Conservation (phyloP, 2,888 invertebrate species). For the Neocrepidodera transversa region DNA sequence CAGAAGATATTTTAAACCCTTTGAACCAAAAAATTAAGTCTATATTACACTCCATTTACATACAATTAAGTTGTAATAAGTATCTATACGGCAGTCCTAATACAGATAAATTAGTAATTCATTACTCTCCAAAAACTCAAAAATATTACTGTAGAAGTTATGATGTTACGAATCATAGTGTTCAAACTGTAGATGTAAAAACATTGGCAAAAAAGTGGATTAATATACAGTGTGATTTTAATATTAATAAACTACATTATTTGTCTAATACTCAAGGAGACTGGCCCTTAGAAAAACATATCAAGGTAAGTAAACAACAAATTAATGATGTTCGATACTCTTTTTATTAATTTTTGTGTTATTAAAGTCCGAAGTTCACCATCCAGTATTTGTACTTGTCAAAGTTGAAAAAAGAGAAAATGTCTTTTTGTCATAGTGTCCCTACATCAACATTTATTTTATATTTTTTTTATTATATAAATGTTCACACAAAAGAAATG, state of each 20-base stretch:
- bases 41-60: slow-evolving; percentile 66
- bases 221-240: slow-evolving; percentile 76
- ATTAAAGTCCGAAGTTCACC: no score
- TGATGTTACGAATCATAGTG: slow-evolving; percentile 65
- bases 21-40: slow-evolving; percentile 67
- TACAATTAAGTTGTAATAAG: slow-evolving; percentile 64
- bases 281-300: slow-evolving; percentile 72
- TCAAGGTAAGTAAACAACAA: no score
- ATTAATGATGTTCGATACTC: no score
- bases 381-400: no score
- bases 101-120: slow-evolving; percentile 71
- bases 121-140: slow-evolving; percentile 64
- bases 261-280: slow-evolving; percentile 69
- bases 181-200: slow-evolving; percentile 79
- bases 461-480: no score
- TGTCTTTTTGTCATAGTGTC: no score
- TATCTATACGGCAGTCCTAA: slow-evolving; percentile 69
- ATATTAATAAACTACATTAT: slow-evolving; percentile 78
- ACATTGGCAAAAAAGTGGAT: slow-evolving; percentile 79
- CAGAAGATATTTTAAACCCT: slow-evolving; percentile 69
- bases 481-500: no score
- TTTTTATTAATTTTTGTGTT: no score
- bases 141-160: slow-evolving; percentile 70
- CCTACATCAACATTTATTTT: slow-evolving; percentile 17
- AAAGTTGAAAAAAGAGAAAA: no score